Conservation (phyloP, 2,888 invertebrate species). For the Ischnura elegans region DNA sequence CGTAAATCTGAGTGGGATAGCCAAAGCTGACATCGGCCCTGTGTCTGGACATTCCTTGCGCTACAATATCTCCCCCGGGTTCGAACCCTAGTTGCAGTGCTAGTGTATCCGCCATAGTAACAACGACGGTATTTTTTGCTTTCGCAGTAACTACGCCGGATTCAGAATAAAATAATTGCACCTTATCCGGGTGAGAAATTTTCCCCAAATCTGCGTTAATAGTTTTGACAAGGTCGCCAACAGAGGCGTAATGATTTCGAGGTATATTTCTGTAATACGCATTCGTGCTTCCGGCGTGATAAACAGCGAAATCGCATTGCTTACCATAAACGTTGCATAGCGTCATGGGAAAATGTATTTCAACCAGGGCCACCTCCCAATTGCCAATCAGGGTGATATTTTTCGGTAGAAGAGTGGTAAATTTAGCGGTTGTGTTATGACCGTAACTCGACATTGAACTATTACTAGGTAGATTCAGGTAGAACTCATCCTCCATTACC, state of each 20-base stretch:
- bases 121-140: neutral
- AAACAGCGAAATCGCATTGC: neutral
- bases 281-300: neutral
- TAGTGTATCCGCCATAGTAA: neutral
- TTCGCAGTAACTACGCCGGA: neutral
- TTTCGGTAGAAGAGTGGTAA: slow-evolving; percentile 72
- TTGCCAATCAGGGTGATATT: slow-evolving; percentile 71
- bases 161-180: neutral
- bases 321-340: slow-evolving; percentile 9
- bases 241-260: neutral
- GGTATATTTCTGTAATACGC: neutral
- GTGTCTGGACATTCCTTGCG: neutral
- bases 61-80: neutral
- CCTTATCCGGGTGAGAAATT: neutral
- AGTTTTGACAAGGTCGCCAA: neutral
- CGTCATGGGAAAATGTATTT: slow-evolving; percentile 71
- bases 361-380: slow-evolving; percentile 73
- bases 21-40: neutral
- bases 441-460: too few species aligned
- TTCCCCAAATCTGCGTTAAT: neutral
- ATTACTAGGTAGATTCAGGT: slow-evolving; percentile 72
- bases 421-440: slow-evolving; percentile 73
- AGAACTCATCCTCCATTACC: slow-evolving; percentile 72
- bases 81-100: slow-evolving; percentile 46
- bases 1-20: slow-evolving; percentile 70